phyloP scores from a whole-genome alignment of 2,113 vertebrate species.

The Engraulis encrasicolus region DNA sequence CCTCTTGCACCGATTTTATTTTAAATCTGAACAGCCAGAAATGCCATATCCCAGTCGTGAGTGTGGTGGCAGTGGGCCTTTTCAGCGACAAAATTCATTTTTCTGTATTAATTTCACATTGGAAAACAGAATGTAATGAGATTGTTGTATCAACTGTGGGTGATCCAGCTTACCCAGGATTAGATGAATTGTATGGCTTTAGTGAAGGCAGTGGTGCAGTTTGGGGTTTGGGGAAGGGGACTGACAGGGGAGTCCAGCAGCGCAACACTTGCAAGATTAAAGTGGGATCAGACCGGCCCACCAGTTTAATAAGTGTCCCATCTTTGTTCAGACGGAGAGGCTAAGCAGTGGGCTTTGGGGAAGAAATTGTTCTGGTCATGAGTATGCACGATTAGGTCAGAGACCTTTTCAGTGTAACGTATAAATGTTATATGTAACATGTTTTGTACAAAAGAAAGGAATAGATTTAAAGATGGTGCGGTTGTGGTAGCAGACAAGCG shows the following conservation, averaged over 20 bases:
- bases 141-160: slow-evolving; percentile 10
- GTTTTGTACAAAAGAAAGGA: not conserved
- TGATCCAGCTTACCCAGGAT: slow-evolving; percentile 34
- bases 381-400: not conserved
- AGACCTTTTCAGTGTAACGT: not conserved
- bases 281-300: slow-evolving; percentile 46
- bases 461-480: too few species aligned
- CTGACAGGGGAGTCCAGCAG: not conserved
- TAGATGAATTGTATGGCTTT: not conserved
- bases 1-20: not conserved
- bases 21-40: not conserved
- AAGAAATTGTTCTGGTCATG: slow-evolving; percentile 11
- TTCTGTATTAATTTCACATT: not conserved
- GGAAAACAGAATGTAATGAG: not conserved
- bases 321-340: slow-evolving; percentile 38
- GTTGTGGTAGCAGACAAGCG: too few species aligned
- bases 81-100: not conserved
- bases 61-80: not conserved
- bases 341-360: not conserved
- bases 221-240: not conserved
- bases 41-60: not conserved
- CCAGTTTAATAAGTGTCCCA: slow-evolving; percentile 51
- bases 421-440: not conserved
- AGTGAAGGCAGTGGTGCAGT: too few species aligned
- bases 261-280: slow-evolving; percentile 29